phyloP scores from a whole-genome alignment of 2,888 invertebrate species.

The Nasonovia ribisnigri region DNA sequence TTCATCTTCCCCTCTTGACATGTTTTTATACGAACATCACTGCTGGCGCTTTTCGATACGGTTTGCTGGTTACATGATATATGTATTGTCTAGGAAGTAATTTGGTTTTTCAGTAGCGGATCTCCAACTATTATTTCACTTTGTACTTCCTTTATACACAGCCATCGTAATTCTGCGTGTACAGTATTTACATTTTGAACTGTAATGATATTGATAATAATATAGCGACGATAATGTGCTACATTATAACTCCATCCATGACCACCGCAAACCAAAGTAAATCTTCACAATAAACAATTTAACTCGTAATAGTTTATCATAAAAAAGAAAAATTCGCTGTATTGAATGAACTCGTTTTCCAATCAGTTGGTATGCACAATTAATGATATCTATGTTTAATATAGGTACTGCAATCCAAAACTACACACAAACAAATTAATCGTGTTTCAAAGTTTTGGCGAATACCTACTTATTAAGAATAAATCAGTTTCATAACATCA shows the following conservation, averaged over 20 bases:
- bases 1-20: neutral
- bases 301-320: neutral
- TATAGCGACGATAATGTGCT: slow-evolving; percentile 19
- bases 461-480: neutral
- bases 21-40: neutral
- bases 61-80: neutral
- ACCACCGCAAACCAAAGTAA: slow-evolving; percentile 22
- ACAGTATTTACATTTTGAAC: neutral
- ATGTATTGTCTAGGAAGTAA: slow-evolving; percentile 44
- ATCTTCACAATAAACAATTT: neutral
- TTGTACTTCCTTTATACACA: slow-evolving; percentile 15
- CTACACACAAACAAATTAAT: neutral
- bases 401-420: neutral
- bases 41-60: slow-evolving; percentile 12
- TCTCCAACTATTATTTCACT: slow-evolving; percentile 12
- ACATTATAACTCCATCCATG: neutral
- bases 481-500: neutral
- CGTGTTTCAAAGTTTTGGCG: neutral
- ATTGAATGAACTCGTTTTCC: neutral
- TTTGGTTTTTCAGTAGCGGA: neutral
- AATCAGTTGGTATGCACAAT: neutral
- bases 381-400: neutral
- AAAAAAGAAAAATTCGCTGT: neutral
- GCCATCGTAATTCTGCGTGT: neutral
- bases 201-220: neutral